Conservation (phyloP, 2,888 invertebrate species). For the Ormyrus labotus region DNA sequence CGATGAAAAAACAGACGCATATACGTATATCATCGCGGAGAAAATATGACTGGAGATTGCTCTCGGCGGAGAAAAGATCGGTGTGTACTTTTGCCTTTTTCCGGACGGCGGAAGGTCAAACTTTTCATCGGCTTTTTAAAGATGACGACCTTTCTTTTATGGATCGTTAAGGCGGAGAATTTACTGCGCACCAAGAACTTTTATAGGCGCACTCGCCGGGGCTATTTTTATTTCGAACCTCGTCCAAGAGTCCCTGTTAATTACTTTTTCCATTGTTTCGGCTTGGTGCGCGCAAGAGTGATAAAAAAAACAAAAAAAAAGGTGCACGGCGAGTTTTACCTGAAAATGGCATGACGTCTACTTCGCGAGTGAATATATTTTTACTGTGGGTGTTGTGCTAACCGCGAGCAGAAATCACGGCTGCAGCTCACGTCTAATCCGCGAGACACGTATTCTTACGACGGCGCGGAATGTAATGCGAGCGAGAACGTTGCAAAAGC, state of each 20-base stretch:
- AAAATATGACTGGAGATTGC: too few species aligned
- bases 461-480: conserved; percentile 19
- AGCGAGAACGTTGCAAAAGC: conserved; percentile 18
- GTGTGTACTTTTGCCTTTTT: too few species aligned
- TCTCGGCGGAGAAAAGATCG: too few species aligned
- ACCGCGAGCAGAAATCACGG: conserved; percentile 8
- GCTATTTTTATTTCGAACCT: conserved; percentile 7
- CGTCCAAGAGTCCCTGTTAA: conserved; percentile 23
- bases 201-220: background rate
- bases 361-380: conserved; percentile 25
- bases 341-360: background rate
- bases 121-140: background rate
- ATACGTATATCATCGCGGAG: too few species aligned
- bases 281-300: too few species aligned
- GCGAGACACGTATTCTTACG: conserved; percentile 20
- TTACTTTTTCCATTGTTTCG: conserved; percentile 11
- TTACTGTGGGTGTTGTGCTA: background rate
- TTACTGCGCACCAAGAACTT: background rate
- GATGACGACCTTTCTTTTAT: conserved; percentile 12
- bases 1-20: background rate
- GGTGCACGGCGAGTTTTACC: background rate
- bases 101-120: background rate
- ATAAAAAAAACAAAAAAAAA: background rate
- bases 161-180: conserved; percentile 10
- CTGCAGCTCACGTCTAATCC: conserved; percentile 33